Percentiles rank a stretch among this genome's conserved stretches.
Evolutionary conservation across 92 coral and sea anemone species (phyloP).

Genomic region (Porites rus): DNA sequence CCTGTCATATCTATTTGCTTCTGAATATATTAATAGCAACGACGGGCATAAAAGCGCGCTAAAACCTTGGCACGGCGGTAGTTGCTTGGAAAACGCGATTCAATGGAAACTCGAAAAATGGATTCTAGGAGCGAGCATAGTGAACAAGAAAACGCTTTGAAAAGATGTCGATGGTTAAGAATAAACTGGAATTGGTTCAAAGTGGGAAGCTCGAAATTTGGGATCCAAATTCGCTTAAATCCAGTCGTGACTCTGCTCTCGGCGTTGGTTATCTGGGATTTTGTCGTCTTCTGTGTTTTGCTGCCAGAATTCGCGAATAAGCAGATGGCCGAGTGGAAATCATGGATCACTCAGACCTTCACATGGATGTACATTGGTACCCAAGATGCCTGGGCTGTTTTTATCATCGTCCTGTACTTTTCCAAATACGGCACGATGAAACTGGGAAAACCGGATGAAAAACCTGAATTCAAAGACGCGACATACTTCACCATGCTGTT

Average conservation of each 20-base stretch:
- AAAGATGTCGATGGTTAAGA: slow-evolving; percentile 48
- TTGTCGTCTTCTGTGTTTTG: slow-evolving; percentile 77
- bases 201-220: slow-evolving; percentile 34
- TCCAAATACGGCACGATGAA: slow-evolving; percentile 88
- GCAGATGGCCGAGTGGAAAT: slow-evolving; percentile 65
- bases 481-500: slow-evolving; percentile 95
- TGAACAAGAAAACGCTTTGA: slow-evolving; percentile 36
- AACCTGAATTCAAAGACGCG: slow-evolving; percentile 92
- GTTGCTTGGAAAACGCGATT: background rate
- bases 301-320: slow-evolving; percentile 69
- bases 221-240: slow-evolving; percentile 63
- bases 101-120: slow-evolving; percentile 22
- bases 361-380: slow-evolving; percentile 95
- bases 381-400: slow-evolving; percentile 92
- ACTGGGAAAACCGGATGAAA: slow-evolving; percentile 92
- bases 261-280: slow-evolving; percentile 83
- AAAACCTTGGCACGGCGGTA: slow-evolving; percentile 2
- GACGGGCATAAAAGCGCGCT: slow-evolving; percentile 37
- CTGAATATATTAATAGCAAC: slow-evolving; percentile 39
- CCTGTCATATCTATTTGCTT: slow-evolving; percentile 32
- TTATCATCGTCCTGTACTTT: slow-evolving; percentile 83
- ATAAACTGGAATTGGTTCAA: slow-evolving; percentile 52
- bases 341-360: slow-evolving; percentile 81
- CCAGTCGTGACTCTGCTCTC: slow-evolving; percentile 86
- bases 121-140: slow-evolving; percentile 25